Evolutionary conservation across 1,140 invertebrate species (phyloP).

Genomic region (Macrotrachela quadricornifera): DNA sequence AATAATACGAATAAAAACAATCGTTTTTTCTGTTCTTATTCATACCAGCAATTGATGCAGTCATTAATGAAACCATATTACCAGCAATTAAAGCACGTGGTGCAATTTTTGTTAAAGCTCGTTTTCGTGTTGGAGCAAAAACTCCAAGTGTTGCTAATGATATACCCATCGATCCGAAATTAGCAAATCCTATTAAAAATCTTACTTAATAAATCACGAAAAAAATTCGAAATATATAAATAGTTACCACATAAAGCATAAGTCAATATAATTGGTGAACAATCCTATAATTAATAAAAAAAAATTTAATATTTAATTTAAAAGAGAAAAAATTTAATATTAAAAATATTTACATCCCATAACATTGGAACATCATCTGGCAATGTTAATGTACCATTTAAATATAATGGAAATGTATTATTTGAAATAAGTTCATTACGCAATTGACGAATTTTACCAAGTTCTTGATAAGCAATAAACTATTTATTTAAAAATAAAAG

Average conservation of each 20-base stretch:
- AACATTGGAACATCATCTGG: too few relatives aligned
- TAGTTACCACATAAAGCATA: background rate
- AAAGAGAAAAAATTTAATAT: background rate
- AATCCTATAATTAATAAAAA: background rate
- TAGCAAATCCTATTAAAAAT: conserved; percentile 52
- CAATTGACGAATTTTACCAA: too few relatives aligned
- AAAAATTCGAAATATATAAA: background rate
- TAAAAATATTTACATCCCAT: too few relatives aligned
- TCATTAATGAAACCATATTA: conserved; percentile 61
- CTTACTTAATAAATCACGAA: background rate
- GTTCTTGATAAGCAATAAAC: background rate
- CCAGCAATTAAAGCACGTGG: conserved; percentile 59
- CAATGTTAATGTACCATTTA: too few relatives aligned
- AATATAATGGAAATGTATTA: too few relatives aligned
- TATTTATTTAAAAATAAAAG: background rate
- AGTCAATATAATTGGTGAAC: too few relatives aligned
- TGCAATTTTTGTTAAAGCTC: conserved; percentile 43
- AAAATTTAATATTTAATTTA: too few relatives aligned
- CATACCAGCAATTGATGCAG: conserved; percentile 65
- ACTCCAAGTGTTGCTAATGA: conserved; percentile 55
- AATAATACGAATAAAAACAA: conserved; percentile 10
- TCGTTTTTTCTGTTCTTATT: conserved; percentile 18
- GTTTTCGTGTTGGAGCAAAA: conserved; percentile 51
- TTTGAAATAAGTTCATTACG: too few relatives aligned
- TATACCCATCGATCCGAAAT: conserved; percentile 68